Evolutionary conservation across 2,113 vertebrate genomes (phyloP).

Genomic region (Takifugu flavidus): DNA sequence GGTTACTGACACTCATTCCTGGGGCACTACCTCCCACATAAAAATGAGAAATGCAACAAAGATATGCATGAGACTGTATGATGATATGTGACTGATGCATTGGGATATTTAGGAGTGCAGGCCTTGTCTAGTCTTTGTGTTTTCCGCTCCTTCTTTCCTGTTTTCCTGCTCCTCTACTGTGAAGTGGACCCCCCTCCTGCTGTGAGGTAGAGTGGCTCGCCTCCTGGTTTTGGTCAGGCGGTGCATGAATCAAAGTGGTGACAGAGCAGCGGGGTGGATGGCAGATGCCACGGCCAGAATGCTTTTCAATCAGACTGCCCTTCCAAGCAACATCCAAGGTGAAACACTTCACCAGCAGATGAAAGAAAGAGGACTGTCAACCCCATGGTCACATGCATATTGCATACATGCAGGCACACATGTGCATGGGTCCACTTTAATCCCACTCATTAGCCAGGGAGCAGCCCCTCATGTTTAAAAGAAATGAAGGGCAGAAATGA

Average conservation of each 20-base stretch:
- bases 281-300: constrained; percentile 79
- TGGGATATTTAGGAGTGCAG: constrained; percentile 41
- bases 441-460: constrained; percentile 65
- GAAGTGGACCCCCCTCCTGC: constrained; percentile 62
- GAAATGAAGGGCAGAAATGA: constrained; percentile 33
- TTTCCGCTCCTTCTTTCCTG: constrained; percentile 22
- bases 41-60: constrained; percentile 44
- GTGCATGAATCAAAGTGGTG: constrained; percentile 79
- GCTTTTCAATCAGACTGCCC: constrained; percentile 82
- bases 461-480: constrained; percentile 49
- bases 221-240: constrained; percentile 64
- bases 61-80: constrained; percentile 27
- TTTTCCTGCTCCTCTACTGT: constrained; percentile 51
- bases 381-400: constrained; percentile 30
- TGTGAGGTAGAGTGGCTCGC: constrained; percentile 59
- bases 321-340: constrained; percentile 77
- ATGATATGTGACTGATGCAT: constrained; percentile 19
- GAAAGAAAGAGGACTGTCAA: constrained; percentile 38
- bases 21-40: constrained; percentile 30
- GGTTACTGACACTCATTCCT: constrained; percentile 52
- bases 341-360: constrained; percentile 64
- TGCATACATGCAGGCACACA: constrained; percentile 16
- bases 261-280: constrained; percentile 78
- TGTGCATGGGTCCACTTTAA: constrained; percentile 51
- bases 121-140: constrained; percentile 16